Evolutionary conservation across 2,113 vertebrate species (phyloP), one percentile per base, ranked within the genome.

Genomic region (Microtus pennsylvanicus): DNA sequence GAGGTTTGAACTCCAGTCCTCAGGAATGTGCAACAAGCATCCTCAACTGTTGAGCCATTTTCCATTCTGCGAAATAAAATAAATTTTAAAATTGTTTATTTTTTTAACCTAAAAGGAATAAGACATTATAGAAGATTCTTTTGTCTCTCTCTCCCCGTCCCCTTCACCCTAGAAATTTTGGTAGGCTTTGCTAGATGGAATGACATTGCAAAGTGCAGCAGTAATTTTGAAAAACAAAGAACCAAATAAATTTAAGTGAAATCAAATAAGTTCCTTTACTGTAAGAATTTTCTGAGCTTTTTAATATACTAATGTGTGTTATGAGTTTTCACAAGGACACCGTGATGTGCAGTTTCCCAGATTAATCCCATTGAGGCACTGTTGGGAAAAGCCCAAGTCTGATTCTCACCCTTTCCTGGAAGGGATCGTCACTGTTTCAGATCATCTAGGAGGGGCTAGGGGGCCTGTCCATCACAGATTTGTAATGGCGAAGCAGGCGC

Each of bases 341-440:
- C 89, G 45, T 81, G 87, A 89, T 89, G 52, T 95, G 58, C 87
- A 87, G 45, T 96, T 96, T 91, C 69, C 86, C 12, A 94, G 72
- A 94, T 97, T 65, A 96, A 93, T 97, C 87, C 82, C 77, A 87
- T 86, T 77, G 89, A 86, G 82, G 42, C 67, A 69, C 30, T 96
- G 50, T 97, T 96, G 94, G 87, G 69, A 96, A 89, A 93, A 89
- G 45, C 89, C 92, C 78, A 95, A 78, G 82, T 93, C 87, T 96
- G 90, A 86, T 81, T 94, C 88, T 93, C 1, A 19, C 61, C 38
- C 74, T 95, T 96, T 96, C 55, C 96, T 93, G 91, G 89, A 94
- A 97, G 87, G 67, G 28, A 42, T 74, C 30, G 5, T 96, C 55
- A 55, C 69, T 42, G 3, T 91, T 95, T 89, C 90, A 95, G 74